Evolutionary conservation across 2,888 invertebrate species (phyloP).

Genomic region (Tupiocoris notatus): DNA sequence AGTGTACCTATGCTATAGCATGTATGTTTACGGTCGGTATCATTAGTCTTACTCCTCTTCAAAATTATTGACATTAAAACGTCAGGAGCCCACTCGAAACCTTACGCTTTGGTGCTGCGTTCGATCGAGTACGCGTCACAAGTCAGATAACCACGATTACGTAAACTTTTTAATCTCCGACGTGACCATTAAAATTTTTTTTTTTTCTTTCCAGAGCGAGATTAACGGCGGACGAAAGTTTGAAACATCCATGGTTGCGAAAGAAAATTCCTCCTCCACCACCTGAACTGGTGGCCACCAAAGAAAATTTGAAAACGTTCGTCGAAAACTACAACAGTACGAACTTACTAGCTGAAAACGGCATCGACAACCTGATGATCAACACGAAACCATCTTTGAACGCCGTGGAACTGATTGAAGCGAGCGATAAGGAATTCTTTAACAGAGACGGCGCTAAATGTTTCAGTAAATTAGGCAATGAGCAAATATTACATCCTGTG

Average conservation of each 20-base stretch:
- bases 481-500: conserved; percentile 23
- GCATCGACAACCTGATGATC: conserved; percentile 2
- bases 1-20: too few relatives aligned
- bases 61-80: too few relatives aligned
- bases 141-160: too few relatives aligned
- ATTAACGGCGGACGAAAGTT: conserved; percentile 80
- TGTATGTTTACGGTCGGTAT: too few relatives aligned
- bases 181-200: too few relatives aligned
- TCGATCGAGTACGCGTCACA: too few relatives aligned
- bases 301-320: conserved; percentile 48
- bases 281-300: conserved; percentile 49
- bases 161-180: too few relatives aligned
- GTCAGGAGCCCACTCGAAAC: too few relatives aligned
- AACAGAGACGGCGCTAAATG: conserved; percentile 26
- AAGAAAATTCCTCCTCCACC: conserved; percentile 57
- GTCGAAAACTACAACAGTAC: conserved; percentile 46
- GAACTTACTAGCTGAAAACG: conserved; percentile 3
- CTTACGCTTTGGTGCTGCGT: too few relatives aligned
- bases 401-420: conserved; percentile 29
- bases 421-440: conserved; percentile 38
- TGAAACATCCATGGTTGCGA: conserved; percentile 83
- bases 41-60: too few relatives aligned
- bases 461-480: conserved; percentile 35
- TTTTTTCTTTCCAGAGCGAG: conserved; percentile 62
- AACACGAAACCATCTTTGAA: conserved; percentile 10